Conservation (phyloP, 2,888 invertebrate species). For the Platycnemis pennipes region DNA sequence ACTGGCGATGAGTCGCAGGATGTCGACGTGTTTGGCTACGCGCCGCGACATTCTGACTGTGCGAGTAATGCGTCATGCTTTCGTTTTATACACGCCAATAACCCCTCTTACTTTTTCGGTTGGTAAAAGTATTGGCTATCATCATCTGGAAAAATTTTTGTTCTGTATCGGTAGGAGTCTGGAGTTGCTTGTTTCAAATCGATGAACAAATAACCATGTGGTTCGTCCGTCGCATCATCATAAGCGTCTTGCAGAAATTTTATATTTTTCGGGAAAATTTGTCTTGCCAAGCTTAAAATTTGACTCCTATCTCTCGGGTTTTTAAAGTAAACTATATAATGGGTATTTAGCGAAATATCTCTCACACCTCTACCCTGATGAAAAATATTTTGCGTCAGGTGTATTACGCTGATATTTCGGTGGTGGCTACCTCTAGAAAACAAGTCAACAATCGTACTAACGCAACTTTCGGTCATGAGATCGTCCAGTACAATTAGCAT, state of each 20-base stretch:
- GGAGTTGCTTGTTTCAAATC: slow-evolving; percentile 71
- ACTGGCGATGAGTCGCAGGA: too few relatives aligned
- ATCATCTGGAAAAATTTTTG: slow-evolving; percentile 63
- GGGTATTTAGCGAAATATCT: slow-evolving; percentile 73
- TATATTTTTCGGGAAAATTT: background rate
- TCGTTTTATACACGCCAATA: too few relatives aligned
- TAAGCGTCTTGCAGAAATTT: slow-evolving; percentile 71
- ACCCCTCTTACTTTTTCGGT: background rate
- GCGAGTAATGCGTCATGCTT: too few relatives aligned
- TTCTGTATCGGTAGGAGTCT: slow-evolving; percentile 70
- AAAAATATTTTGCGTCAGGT: slow-evolving; percentile 73
- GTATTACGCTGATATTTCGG: slow-evolving; percentile 69
- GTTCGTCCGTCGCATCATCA: slow-evolving; percentile 70
- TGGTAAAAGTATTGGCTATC: too few relatives aligned
- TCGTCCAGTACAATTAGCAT: too few relatives aligned
- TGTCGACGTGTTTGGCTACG: background rate
- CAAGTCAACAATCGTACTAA: background rate
- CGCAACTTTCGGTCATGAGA: too few relatives aligned
- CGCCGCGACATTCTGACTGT: background rate
- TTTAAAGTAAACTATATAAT: slow-evolving; percentile 71
- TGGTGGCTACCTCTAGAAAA: slow-evolving; percentile 55
- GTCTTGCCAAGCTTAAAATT: background rate
- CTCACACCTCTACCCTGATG: slow-evolving; percentile 73
- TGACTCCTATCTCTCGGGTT: background rate
- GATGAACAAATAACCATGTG: slow-evolving; percentile 72